Evolutionary conservation across 2,113 vertebrate species (phyloP).

Genomic region (Sprattus sprattus): DNA sequence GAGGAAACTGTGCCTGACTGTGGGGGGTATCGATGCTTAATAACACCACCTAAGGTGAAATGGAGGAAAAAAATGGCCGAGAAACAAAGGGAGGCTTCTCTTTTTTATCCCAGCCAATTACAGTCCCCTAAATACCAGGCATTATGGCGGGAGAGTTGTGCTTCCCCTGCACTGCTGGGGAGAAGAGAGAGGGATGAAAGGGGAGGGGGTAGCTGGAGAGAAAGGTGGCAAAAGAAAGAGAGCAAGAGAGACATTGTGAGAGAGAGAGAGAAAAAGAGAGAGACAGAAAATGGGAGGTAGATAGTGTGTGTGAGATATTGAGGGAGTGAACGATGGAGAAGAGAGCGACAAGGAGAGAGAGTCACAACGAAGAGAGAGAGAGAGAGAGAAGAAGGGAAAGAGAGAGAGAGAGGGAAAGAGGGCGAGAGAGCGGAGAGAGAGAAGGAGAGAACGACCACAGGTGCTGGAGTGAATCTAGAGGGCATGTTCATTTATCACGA

Average conservation of each 20-base stretch:
- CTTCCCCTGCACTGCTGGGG: neutral
- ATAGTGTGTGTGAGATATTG: neutral
- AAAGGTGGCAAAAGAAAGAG: neutral
- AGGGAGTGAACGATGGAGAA: neutral
- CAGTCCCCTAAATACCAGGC: slow-evolving; percentile 9
- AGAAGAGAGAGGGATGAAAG: neutral
- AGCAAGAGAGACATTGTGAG: neutral
- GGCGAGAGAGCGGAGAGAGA: neutral
- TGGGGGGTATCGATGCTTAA: slow-evolving; percentile 12
- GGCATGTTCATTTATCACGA: slow-evolving; percentile 80
- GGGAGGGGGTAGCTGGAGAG: neutral
- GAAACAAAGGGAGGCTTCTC: neutral
- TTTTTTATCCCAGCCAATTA: slow-evolving; percentile 5
- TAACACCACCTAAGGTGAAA: slow-evolving; percentile 13
- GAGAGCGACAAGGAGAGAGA: neutral
- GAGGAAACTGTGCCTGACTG: neutral
- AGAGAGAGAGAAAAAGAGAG: neutral
- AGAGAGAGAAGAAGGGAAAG: neutral
- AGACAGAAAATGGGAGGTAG: neutral
- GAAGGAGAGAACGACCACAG: slow-evolving; percentile 59
- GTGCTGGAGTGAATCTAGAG: slow-evolving; percentile 67
- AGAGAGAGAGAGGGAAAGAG: slow-evolving; percentile 9
- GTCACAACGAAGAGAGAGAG: neutral
- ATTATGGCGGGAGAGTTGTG: slow-evolving; percentile 9
- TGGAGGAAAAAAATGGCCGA: neutral